Conservation (phyloP, 1,140 invertebrate species). For the Ceratoteleas bidentatus region DNA sequence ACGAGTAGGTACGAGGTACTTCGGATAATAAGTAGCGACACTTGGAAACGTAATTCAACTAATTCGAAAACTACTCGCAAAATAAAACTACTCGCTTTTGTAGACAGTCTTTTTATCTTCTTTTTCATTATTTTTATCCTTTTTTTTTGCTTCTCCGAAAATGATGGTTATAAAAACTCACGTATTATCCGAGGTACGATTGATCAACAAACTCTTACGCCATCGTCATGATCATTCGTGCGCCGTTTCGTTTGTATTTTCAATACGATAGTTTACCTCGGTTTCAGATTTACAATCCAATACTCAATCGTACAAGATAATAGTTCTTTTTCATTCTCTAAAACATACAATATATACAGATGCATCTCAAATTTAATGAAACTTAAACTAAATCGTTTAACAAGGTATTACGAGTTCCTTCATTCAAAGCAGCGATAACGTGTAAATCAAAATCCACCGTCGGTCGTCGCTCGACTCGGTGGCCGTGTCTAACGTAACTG, state of each 20-base stretch:
- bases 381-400: slow-evolving; percentile 60
- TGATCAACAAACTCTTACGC: slow-evolving; percentile 32
- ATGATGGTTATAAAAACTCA: slow-evolving; percentile 16
- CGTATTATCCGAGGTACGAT: slow-evolving; percentile 55
- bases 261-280: slow-evolving; percentile 9
- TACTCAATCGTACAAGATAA: slow-evolving; percentile 56
- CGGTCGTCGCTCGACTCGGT: slow-evolving; percentile 30
- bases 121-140: background rate
- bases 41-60: slow-evolving; percentile 10
- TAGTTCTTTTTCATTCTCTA: slow-evolving; percentile 42
- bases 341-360: slow-evolving; percentile 60
- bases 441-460: slow-evolving; percentile 46
- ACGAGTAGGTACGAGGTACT: slow-evolving; percentile 47
- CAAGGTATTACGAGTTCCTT: slow-evolving; percentile 59
- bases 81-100: slow-evolving; percentile 23
- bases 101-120: slow-evolving; percentile 7
- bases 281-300: slow-evolving; percentile 50
- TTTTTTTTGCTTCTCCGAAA: slow-evolving; percentile 9
- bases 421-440: slow-evolving; percentile 60
- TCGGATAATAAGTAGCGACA: slow-evolving; percentile 61
- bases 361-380: slow-evolving; percentile 58
- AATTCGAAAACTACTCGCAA: no score
- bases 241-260: slow-evolving; percentile 17
- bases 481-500: slow-evolving; percentile 60
- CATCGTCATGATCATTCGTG: slow-evolving; percentile 3